Evolutionary conservation across 2,888 invertebrate genomes (phyloP), one percentile per base, ranked within the genome.

Genomic region (Tholera decimalis): DNA sequence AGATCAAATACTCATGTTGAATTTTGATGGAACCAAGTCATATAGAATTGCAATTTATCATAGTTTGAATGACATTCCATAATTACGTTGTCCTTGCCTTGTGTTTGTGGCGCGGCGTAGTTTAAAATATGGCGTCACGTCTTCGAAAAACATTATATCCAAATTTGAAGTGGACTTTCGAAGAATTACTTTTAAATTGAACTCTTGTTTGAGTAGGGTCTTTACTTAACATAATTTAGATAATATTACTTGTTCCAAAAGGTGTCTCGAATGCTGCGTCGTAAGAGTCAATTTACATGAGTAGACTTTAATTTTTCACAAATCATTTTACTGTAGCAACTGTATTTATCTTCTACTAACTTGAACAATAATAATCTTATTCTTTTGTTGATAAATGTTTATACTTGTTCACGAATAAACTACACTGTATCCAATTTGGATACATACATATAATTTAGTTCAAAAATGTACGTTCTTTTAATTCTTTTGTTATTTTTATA

Each of bases 11-110:
- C 90, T 87, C 82, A 80, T 78, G 82, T 83, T 90, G 94, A 94
- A 94, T 94, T 90, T 84, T 92, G 90, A 94, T 93, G 88, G 91
- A 85, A 76, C 77, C 81, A 79, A 84, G 79, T 84, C 85, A 86
- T 83, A 86, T 85, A 86, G 86, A 86, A 77, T 66, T 75, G 78
- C 85, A 87, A 91, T 93, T 89, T 88, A 91, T 92, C 91, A 92
- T 92, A 87, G 85, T 92, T 88, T 87, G 84, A 88, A 91, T 89
- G 91, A 91, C 92, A 85, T 81, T n/a, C 75, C 86, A 75, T 88
- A 92, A 93, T 93, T 92, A 91, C 83, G 84, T 85, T 91, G 92
- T 90, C 93, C 91, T 92, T 90, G 87, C 86, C 85, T 86, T 88
- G 85, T 87, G 85, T 79, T 88, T 84, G 84, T 83, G 83, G 83